phyloP scores from a whole-genome alignment of 2,888 invertebrate genomes.

The Lymantria dispar region DNA sequence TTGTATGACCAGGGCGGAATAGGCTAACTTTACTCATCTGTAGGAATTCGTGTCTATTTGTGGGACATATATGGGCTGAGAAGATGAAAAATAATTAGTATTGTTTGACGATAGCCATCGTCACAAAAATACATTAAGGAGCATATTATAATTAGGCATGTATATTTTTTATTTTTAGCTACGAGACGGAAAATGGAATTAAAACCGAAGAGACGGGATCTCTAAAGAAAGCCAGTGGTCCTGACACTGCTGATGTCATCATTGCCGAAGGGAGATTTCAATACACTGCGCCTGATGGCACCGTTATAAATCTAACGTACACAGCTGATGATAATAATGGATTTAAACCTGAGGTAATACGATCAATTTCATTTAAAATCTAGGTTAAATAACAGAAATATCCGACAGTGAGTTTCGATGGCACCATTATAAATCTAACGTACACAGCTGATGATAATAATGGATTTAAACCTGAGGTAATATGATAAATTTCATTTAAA shows the following conservation, averaged over 20 bases:
- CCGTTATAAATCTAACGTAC: slow-evolving; percentile 86
- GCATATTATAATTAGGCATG: no score
- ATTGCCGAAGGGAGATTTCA: slow-evolving; percentile 85
- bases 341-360: slow-evolving; percentile 72
- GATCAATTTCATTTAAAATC: no score
- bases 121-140: no score
- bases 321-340: slow-evolving; percentile 88
- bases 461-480: slow-evolving; percentile 81
- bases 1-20: no score
- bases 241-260: slow-evolving; percentile 86
- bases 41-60: no score
- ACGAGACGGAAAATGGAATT: slow-evolving; percentile 91
- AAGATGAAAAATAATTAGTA: no score
- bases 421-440: slow-evolving; percentile 85
- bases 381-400: no score
- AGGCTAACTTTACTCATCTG: no score
- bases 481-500: no score
- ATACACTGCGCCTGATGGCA: slow-evolving; percentile 88
- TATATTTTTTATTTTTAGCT: slow-evolving; percentile 76
- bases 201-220: slow-evolving; percentile 91
- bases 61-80: no score
- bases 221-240: slow-evolving; percentile 86
- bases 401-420: no score
- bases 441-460: slow-evolving; percentile 89
- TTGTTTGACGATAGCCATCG: no score